Base-by-base conservation (phyloP, 2,888 invertebrate genomes). In the Clostera curtula region DNA sequence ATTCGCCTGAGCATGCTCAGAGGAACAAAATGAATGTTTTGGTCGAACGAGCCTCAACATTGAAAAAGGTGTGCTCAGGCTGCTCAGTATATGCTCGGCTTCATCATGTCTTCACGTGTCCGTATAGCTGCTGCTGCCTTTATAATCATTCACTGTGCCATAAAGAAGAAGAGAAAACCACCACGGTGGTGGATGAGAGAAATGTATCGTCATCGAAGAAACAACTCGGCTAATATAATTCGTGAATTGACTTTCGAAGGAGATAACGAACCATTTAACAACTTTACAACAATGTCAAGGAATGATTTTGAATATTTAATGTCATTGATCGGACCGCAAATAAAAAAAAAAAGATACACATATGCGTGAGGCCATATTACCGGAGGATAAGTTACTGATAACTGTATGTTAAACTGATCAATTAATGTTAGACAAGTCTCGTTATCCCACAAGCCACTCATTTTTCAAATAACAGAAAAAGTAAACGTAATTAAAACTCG, bases 1-100 rank as follows among this genome's bases (percentile, higher is more conserved):
- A 22, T 22, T 12, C 21, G 12, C 12, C 21, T 12, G 12, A 22
- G 21, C 17, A 17, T 17, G 25, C 25, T 25, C 18, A 25, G 29
- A 23, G 26, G 26, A 31, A 31, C 26, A 26, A 31, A 30, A 31
- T 31, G 19, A 31, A 31, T 15, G 31, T 26, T 31, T 26, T 31
- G 31, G 26, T 26, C 31, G 26, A 31, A 26, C 23, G 23, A 31
- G 31, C 31, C 31, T 31, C 30, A 23, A 23, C 30, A 30, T 23
- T 30, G 30, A 26, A 30, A 26, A 26, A 26, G 26, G 25, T 30
- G 30, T 30, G 30, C 23, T 26, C 31, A 31, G 31, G 16, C 19
- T 31, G 27, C 31, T 31, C 26, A 31, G 24, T 26, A 31, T 31
- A 31, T 24, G 24, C 26, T 31, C 27, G 27, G 31, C 31, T 31